A percentile compares a stretch with the other conserved stretches of the same genome.
These are phyloP conservation scores for Bombus picipes DNA, from an alignment of 1,140 invertebrate genomes.

Conservation along the genomic window DNA sequence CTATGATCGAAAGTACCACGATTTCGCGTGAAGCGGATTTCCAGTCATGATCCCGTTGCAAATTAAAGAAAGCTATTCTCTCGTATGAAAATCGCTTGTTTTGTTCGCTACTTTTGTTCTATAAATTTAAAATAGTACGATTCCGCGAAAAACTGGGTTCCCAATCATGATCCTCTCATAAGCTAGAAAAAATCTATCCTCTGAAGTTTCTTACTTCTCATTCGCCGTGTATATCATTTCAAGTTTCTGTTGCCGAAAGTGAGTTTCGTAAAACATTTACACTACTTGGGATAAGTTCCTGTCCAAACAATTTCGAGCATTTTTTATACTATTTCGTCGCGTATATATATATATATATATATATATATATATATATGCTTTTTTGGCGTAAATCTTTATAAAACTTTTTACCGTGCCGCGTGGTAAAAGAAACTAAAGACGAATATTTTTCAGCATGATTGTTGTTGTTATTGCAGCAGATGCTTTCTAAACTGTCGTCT, in stretches of 20 bases:
- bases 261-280: neutral
- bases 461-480: neutral
- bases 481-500: slow-evolving; percentile 8
- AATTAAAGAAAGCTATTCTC: neutral
- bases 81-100: neutral
- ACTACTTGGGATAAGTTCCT: too few species aligned
- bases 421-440: neutral
- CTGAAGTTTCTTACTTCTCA: too few species aligned
- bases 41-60: neutral
- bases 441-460: neutral
- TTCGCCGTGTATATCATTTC: neutral
- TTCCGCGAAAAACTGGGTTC: neutral
- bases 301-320: neutral
- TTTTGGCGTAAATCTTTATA: neutral
- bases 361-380: too few species aligned
- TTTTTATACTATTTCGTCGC: neutral
- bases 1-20: neutral
- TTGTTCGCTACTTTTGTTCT: too few species aligned
- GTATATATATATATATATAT: too few species aligned
- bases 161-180: too few species aligned
- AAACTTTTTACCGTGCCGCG: neutral
- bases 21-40: neutral
- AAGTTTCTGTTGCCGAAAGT: neutral
- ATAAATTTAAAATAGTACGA: neutral
- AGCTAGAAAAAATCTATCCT: neutral